These are phyloP conservation scores for Drosophila pachea DNA, from an alignment of 1,140 invertebrate genomes.

Conservation along the genomic window DNA sequence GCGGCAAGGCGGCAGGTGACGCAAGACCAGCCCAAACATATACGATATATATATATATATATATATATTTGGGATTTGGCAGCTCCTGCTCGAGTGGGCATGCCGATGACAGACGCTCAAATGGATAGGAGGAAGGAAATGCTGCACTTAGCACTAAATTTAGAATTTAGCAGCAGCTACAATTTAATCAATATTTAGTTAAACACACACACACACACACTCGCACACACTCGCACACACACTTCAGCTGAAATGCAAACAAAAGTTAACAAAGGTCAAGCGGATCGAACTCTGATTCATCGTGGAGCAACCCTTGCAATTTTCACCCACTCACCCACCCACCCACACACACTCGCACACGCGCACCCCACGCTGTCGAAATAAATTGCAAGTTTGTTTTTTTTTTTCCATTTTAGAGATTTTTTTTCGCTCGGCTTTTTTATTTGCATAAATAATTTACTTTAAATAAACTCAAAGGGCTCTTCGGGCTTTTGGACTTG, in stretches of 20 bases:
- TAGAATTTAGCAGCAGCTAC: not conserved
- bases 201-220: not conserved
- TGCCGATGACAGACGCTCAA: conserved; percentile 51
- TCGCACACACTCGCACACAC: not conserved
- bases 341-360: conserved; percentile 3
- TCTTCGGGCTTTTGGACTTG: conserved; percentile 40
- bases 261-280: conserved; percentile 60
- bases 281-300: conserved; percentile 8
- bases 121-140: not conserved
- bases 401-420: not conserved
- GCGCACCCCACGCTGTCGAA: conserved; percentile 30
- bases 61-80: conserved; percentile 17
- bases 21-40: too few relatives aligned
- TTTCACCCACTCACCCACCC: conserved; percentile 7
- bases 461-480: conserved; percentile 67
- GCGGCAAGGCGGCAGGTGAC: conserved; percentile 4
- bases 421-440: conserved; percentile 23
- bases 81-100: conserved; percentile 46
- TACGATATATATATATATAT: too few relatives aligned
- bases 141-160: not conserved
- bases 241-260: conserved; percentile 51
- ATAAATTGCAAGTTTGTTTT: conserved; percentile 68
- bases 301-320: conserved; percentile 46
- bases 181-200: not conserved
- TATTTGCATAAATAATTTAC: conserved; percentile 77